A percentile compares a stretch with the other conserved stretches of the same genome.
Evolutionary conservation across 2,888 invertebrate species (phyloP).

Genomic region (Iselma pallidipennis): DNA sequence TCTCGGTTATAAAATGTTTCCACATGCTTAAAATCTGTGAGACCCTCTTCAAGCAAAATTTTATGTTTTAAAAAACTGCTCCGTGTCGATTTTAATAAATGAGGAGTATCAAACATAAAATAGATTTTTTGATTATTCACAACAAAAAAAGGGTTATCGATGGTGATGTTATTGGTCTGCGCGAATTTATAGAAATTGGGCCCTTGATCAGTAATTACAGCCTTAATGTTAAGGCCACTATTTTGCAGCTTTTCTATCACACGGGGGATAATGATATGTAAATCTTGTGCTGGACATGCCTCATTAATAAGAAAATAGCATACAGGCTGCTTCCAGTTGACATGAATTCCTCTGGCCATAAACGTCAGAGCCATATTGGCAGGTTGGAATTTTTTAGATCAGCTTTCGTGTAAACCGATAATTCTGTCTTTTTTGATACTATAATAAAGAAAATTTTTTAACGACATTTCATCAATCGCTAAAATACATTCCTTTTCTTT

Average conservation of each 20-base stretch:
- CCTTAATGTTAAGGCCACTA: constrained; percentile 17
- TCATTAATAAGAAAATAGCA: constrained; percentile 19
- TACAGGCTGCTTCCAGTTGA: constrained; percentile 29
- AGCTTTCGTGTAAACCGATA: constrained; percentile 19
- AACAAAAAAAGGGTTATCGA: constrained; percentile 27
- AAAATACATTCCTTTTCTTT: constrained; percentile 23
- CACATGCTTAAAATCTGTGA: constrained; percentile 27
- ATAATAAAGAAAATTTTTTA: constrained; percentile 28
- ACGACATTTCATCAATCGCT: constrained; percentile 27
- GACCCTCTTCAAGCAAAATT: constrained; percentile 19
- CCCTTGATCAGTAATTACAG: constrained; percentile 24
- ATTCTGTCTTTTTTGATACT: constrained; percentile 17
- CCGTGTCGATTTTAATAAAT: constrained; percentile 30
- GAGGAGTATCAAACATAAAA: constrained; percentile 33
- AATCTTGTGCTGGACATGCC: constrained; percentile 7
- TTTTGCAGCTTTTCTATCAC: constrained; percentile 9
- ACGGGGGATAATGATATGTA: constrained; percentile 6
- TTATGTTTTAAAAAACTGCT: constrained; percentile 26
- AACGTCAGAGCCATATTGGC: constrained; percentile 17
- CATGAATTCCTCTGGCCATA: constrained; percentile 23
- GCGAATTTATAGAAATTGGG: constrained; percentile 24
- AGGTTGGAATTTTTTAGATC: too few relatives aligned
- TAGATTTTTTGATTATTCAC: constrained; percentile 22
- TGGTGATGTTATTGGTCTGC: constrained; percentile 17
- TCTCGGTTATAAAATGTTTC: constrained; percentile 19